A percentile compares a stretch with the other conserved stretches of the same genome.
These are phyloP conservation scores for Phoenicopterus ruber DNA, from an alignment of 2,113 vertebrate species.

Conservation along the genomic window DNA sequence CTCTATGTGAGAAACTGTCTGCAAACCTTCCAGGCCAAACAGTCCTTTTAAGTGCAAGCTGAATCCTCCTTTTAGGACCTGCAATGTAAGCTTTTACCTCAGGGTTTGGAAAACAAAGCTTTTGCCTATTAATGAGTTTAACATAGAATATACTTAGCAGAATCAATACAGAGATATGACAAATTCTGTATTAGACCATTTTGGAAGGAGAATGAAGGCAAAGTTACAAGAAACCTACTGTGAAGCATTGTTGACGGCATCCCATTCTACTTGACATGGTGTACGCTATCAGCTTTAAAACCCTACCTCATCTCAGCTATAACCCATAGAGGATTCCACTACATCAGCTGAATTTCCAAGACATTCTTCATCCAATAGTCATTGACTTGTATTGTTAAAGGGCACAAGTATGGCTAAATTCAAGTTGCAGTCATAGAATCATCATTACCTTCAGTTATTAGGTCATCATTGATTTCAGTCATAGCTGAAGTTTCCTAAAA, in stretches of 20 bases:
- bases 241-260: accelerated
- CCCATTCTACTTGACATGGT: neutral
- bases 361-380: neutral
- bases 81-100: neutral
- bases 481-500: constrained; percentile 53
- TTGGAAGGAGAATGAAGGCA: neutral
- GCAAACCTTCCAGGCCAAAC: neutral
- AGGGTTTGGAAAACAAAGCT: neutral
- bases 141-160: neutral
- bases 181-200: neutral
- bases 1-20: neutral
- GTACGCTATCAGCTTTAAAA: neutral
- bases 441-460: constrained; percentile 69
- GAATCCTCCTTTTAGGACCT: neutral
- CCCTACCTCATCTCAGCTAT: neutral
- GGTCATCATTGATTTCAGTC: constrained; percentile 60
- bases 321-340: neutral
- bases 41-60: neutral
- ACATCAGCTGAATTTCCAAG: neutral
- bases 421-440: neutral
- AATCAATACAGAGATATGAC: neutral
- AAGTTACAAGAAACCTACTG: neutral
- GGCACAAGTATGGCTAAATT: neutral
- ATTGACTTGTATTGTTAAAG: neutral
- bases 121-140: neutral